Conservation (phyloP, 2,113 vertebrate species). For the Eulacestoma nigropectus region DNA sequence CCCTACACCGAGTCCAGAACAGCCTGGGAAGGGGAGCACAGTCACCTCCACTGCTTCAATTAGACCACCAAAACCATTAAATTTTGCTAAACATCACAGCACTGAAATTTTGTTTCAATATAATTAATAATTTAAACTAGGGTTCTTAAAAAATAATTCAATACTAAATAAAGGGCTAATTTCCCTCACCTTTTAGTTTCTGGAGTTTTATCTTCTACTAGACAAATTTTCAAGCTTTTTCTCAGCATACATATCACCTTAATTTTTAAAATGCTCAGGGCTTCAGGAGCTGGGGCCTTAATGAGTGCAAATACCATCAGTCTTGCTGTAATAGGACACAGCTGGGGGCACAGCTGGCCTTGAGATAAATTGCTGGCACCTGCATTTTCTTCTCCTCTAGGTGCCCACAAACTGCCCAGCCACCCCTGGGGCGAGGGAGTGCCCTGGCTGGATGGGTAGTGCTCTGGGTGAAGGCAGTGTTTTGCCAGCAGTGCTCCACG, state of each 20-base stretch:
- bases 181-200: neutral
- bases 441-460: rapidly evolving
- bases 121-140: neutral
- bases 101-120: neutral
- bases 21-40: neutral
- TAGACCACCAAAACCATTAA: neutral
- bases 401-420: neutral
- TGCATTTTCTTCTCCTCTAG: neutral
- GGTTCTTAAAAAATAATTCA: neutral
- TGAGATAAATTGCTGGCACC: neutral
- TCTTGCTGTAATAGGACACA: neutral
- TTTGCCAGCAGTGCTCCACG: rapidly evolving
- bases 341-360: neutral
- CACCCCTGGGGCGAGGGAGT: neutral
- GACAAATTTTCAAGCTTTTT: neutral
- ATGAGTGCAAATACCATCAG: neutral
- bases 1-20: rapidly evolving
- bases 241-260: rapidly evolving
- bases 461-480: rapidly evolving
- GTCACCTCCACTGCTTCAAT: neutral
- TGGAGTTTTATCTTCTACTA: neutral
- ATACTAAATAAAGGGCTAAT: neutral
- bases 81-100: neutral
- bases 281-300: neutral
- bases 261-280: neutral